A percentile compares a stretch with the other conserved stretches of the same genome.
These are phyloP conservation scores for Pachyuromys duprasi DNA, from an alignment of 2,797 vertebrate species.

Conservation along the genomic window DNA sequence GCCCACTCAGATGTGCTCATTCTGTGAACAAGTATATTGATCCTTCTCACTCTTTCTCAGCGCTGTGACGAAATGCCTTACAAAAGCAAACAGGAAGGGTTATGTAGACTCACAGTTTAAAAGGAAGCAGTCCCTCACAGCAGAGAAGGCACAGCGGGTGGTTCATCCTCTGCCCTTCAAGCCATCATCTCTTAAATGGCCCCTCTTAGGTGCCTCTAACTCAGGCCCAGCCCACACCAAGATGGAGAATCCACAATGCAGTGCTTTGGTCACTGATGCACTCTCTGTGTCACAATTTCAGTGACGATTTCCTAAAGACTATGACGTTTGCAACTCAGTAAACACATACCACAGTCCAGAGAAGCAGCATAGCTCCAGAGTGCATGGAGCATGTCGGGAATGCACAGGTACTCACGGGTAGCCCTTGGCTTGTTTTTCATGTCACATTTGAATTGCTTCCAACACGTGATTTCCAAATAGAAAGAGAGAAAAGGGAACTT, in stretches of 20 bases:
- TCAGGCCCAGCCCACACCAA: not conserved
- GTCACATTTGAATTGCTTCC: not conserved
- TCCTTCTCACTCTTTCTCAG: not conserved
- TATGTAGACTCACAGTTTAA: not conserved
- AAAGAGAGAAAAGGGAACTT: not conserved
- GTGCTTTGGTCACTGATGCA: not conserved
- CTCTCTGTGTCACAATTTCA: too few species aligned
- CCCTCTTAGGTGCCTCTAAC: not conserved
- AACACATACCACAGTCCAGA: accelerated
- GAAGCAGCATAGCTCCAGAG: accelerated
- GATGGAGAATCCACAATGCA: not conserved
- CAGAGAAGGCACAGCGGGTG: not conserved
- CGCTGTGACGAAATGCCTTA: not conserved
- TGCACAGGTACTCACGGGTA: too few species aligned
- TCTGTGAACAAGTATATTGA: not conserved
- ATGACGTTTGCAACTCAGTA: not conserved
- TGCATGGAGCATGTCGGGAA: accelerated
- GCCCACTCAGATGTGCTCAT: not conserved
- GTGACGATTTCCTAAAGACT: not conserved
- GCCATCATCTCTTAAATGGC: not conserved
- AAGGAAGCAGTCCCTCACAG: not conserved
- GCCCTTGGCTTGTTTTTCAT: too few species aligned
- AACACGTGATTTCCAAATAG: not conserved
- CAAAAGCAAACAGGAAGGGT: not conserved
- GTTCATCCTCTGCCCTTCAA: not conserved